phyloP scores from a whole-genome alignment of 2,888 invertebrate genomes.

The Sarcophaga subvicina region DNA sequence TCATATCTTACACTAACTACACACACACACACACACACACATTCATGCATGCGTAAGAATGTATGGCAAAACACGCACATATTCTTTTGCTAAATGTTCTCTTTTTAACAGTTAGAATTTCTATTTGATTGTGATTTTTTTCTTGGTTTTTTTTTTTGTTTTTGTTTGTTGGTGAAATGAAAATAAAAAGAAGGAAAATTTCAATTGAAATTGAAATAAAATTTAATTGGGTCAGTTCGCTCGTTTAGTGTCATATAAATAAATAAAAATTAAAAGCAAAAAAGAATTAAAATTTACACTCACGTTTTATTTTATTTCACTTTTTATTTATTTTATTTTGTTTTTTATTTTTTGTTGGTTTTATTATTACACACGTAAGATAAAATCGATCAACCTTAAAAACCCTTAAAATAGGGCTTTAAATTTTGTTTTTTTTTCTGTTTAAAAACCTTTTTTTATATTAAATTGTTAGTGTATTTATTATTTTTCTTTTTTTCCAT shows the following conservation, averaged over 20 bases:
- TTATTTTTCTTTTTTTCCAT: slow-evolving; percentile 6
- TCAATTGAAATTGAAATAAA: slow-evolving; percentile 24
- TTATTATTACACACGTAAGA: slow-evolving; percentile 16
- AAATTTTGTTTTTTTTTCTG: slow-evolving; percentile 5
- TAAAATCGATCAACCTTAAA: slow-evolving; percentile 59
- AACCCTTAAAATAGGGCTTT: slow-evolving; percentile 44
- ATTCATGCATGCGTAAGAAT: neutral
- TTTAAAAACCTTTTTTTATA: slow-evolving; percentile 35
- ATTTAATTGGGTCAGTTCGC: slow-evolving; percentile 67
- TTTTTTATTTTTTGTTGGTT: slow-evolving; percentile 19
- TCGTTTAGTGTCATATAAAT: slow-evolving; percentile 41
- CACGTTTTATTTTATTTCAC: slow-evolving; percentile 55
- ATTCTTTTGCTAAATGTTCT: neutral
- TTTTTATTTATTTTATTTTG: slow-evolving; percentile 22
- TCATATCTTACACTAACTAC: neutral
- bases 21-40: neutral
- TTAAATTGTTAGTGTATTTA: slow-evolving; percentile 22
- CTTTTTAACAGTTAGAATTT: neutral
- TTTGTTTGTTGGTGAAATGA: no score
- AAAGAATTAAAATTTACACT: slow-evolving; percentile 52
- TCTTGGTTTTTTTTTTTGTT: no score
- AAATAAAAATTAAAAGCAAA: neutral
- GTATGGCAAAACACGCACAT: neutral
- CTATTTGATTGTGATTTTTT: neutral
- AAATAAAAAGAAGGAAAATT: neutral